phyloP scores from a whole-genome alignment of 2,888 invertebrate genomes.

The Sisyra terminalis region DNA sequence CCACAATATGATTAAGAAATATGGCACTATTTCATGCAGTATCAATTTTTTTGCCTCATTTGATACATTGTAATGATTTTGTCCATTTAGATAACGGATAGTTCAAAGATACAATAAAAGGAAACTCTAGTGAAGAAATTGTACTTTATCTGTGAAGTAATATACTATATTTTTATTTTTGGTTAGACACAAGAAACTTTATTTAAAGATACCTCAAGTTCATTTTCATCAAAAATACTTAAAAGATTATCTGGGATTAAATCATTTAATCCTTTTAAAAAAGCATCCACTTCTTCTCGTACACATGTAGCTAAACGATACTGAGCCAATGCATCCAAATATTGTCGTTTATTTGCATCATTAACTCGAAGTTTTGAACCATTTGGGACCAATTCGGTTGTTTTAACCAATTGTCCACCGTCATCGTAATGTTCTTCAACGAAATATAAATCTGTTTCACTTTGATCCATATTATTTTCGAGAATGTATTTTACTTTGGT shows the following conservation, averaged over 20 bases:
- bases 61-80: no score
- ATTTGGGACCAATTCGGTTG: conserved; percentile 68
- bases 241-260: conserved; percentile 85
- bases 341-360: conserved; percentile 60
- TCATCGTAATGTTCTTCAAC: conserved; percentile 77
- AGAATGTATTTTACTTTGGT: conserved; percentile 87
- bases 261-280: conserved; percentile 78
- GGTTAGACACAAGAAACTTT: no score
- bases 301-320: conserved; percentile 70
- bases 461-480: conserved; percentile 71
- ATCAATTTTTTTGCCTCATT: no score
- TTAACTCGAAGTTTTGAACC: conserved; percentile 61
- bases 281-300: conserved; percentile 70
- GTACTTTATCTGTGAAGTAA: no score
- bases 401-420: conserved; percentile 56
- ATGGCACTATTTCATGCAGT: no score
- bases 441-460: conserved; percentile 71
- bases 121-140: no score
- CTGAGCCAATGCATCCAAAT: conserved; percentile 79
- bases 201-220: conserved; percentile 57
- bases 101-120: no score
- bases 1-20: no score
- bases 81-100: no score
- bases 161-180: no score
- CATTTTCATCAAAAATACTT: conserved; percentile 91